phyloP scores from a whole-genome alignment of 2,113 vertebrate genomes.

The Corythaeola cristata region DNA sequence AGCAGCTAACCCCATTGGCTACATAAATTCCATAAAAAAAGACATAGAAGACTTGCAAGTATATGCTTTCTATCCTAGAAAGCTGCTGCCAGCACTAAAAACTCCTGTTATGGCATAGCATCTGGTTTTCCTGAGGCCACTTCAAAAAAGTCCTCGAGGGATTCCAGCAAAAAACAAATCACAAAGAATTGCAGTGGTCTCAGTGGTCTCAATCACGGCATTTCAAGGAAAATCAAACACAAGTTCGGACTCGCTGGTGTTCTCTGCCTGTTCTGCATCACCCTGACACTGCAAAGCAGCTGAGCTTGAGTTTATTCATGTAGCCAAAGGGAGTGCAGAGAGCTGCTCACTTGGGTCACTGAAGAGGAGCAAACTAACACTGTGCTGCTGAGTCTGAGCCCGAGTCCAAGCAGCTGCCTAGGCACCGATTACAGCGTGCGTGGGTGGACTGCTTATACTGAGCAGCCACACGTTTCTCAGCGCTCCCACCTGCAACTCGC shows the following conservation, averaged over 20 bases:
- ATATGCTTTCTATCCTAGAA: background rate
- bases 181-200: background rate
- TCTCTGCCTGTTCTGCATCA: background rate
- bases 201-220: background rate
- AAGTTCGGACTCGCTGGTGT: accelerated
- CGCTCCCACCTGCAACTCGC: background rate
- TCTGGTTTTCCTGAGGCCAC: background rate
- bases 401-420: no score
- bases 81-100: background rate
- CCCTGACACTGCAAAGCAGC: background rate
- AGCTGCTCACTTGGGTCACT: background rate
- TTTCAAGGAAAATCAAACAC: background rate
- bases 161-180: background rate
- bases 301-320: background rate
- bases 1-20: background rate
- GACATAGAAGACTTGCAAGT: background rate
- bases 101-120: background rate
- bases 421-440: accelerated
- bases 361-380: background rate
- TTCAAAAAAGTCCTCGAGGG: background rate
- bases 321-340: background rate
- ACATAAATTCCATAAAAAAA: background rate
- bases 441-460: background rate
- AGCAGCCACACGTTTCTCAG: background rate
- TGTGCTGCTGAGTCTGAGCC: background rate